A percentile compares a stretch with the other conserved stretches of the same genome.
These are phyloP conservation scores for Eidolon dupreanum DNA, from an alignment of 2,797 vertebrate species.

Conservation along the genomic window DNA sequence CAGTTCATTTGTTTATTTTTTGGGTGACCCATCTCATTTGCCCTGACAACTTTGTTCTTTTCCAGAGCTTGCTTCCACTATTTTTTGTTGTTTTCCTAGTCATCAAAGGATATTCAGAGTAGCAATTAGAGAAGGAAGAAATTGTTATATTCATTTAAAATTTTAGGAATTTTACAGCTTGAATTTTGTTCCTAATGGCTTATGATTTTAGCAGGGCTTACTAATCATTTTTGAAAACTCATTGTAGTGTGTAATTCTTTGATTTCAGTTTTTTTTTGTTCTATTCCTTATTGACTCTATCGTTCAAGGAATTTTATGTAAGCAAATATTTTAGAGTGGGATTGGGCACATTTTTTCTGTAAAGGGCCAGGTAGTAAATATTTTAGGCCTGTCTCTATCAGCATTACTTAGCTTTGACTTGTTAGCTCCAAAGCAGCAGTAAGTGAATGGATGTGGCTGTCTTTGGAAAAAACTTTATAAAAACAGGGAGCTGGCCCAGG, in stretches of 20 bases:
- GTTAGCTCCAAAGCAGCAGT: not conserved
- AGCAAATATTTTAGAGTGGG: conserved; percentile 46
- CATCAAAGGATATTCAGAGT: not conserved
- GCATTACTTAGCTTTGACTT: not conserved
- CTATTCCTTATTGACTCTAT: not conserved
- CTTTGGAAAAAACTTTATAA: conserved; percentile 24
- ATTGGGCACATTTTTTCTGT: not conserved
- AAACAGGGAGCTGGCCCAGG: not conserved
- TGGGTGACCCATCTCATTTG: not conserved
- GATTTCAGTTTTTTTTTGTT: conserved; percentile 20
- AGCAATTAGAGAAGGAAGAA: conserved; percentile 35
- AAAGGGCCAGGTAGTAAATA: not conserved
- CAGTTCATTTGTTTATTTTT: conserved; percentile 6
- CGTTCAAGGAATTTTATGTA: conserved; percentile 46
- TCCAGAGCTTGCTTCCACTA: not conserved
- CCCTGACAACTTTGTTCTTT: not conserved
- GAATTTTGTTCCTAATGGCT: not conserved
- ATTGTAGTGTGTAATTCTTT: not conserved
- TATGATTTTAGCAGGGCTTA: not conserved
- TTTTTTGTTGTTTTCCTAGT: conserved; percentile 38
- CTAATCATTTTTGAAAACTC: conserved; percentile 18
- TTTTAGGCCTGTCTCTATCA: conserved; percentile 3
- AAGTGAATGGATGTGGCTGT: not conserved
- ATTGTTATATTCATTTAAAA: not conserved
- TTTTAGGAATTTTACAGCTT: conserved; percentile 40